phyloP scores from a whole-genome alignment of 2,113 vertebrate genomes.

The Monarcha castaneiventris region DNA sequence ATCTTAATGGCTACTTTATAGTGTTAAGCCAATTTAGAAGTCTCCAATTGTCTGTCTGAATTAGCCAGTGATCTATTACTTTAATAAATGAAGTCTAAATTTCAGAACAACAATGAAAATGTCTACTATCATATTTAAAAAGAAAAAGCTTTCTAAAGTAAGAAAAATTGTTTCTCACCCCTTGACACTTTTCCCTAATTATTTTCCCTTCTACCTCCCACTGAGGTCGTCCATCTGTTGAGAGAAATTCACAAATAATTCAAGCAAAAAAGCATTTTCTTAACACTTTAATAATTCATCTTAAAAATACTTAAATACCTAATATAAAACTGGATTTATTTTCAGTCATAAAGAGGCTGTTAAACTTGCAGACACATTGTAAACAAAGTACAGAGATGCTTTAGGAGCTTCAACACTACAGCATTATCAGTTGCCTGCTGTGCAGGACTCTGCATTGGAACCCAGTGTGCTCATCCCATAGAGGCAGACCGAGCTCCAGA shows the following conservation, averaged over 20 bases:
- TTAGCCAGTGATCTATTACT: background rate
- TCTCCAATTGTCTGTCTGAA: conserved; percentile 11
- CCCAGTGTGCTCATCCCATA: fast-evolving
- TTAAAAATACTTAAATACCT: background rate
- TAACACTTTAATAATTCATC: background rate
- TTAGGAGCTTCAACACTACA: background rate
- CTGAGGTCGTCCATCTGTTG: conserved; percentile 92
- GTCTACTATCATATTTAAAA: background rate
- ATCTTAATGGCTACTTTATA: background rate
- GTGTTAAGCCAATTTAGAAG: background rate
- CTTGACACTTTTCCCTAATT: conserved; percentile 92
- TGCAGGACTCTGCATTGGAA: background rate
- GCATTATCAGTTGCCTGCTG: fast-evolving
- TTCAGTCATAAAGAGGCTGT: background rate
- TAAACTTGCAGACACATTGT: background rate
- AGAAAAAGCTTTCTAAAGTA: conserved; percentile 32
- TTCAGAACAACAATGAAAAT: background rate
- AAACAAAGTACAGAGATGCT: background rate
- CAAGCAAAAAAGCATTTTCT: conserved; percentile 30
- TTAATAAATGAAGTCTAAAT: background rate
- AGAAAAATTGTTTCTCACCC: conserved; percentile 81
- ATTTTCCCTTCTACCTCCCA: conserved; percentile 99
- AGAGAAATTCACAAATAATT: conserved; percentile 66
- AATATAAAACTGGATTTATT: background rate
- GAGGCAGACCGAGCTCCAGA: background rate